A percentile compares a stretch with the other conserved stretches of the same genome.
phyloP scores from a whole-genome alignment of 37 sponge, comb jelly and placozoan species.

The Oscarella lobularis region DNA sequence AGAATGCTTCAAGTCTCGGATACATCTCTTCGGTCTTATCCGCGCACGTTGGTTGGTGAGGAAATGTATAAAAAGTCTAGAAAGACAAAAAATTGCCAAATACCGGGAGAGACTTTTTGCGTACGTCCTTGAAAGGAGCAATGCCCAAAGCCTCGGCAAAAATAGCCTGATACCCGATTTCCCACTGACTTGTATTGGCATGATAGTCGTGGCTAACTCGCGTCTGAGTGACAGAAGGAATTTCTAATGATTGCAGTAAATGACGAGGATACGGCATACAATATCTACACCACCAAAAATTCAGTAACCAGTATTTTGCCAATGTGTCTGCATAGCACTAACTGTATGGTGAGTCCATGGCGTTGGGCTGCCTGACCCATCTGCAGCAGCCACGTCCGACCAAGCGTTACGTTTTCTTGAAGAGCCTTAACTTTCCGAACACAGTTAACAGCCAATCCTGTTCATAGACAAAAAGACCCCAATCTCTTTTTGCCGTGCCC shows the following conservation, averaged over 20 bases:
- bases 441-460: slow-evolving; percentile 58
- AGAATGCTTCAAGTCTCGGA: slow-evolving; percentile 42
- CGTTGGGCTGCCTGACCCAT: slow-evolving; percentile 61
- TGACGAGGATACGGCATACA: slow-evolving; percentile 69
- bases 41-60: not conserved
- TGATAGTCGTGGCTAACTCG: slow-evolving; percentile 56
- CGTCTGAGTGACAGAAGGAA: slow-evolving; percentile 54
- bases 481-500: slow-evolving; percentile 24
- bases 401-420: slow-evolving; percentile 20
- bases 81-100: not conserved
- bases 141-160: slow-evolving; percentile 47
- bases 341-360: slow-evolving; percentile 52
- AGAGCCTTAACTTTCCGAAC: not conserved
- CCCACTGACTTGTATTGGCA: slow-evolving; percentile 60
- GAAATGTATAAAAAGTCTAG: not conserved
- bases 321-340: too few relatives aligned
- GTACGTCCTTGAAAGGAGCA: slow-evolving; percentile 65
- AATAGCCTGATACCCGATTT: slow-evolving; percentile 51
- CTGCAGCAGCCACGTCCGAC: slow-evolving; percentile 35
- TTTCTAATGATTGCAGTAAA: slow-evolving; percentile 27
- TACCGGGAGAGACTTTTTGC: too few relatives aligned
- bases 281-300: too few relatives aligned
- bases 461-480: slow-evolving; percentile 54
- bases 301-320: too few relatives aligned
- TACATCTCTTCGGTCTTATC: slow-evolving; percentile 8